Evolutionary conservation across 2,797 vertebrate species (phyloP).

Genomic region (Alouatta caraya): DNA sequence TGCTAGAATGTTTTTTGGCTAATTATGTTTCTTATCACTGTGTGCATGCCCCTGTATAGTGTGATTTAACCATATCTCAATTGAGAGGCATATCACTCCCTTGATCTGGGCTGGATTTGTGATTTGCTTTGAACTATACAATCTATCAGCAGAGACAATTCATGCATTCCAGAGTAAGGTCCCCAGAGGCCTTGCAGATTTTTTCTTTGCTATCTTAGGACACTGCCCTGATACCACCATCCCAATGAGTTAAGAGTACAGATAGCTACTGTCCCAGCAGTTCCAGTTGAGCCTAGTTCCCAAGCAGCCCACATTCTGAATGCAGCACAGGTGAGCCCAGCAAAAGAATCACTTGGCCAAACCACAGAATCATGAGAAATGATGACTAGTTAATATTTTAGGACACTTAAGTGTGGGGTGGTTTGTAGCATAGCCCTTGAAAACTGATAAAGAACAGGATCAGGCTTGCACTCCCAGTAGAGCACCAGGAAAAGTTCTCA

Average conservation of each 20-base stretch:
- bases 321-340: neutral
- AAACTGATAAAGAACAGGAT: neutral
- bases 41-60: too few relatives aligned
- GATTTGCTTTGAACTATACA: neutral
- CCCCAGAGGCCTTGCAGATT: neutral
- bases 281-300: neutral
- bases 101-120: neutral
- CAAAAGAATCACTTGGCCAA: neutral
- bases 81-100: neutral
- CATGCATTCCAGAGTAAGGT: neutral
- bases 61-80: neutral
- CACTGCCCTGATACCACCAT: neutral
- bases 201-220: neutral
- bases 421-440: neutral
- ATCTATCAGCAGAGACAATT: neutral
- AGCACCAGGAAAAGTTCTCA: neutral
- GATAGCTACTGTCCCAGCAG: accelerated
- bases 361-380: neutral
- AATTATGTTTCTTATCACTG: neutral
- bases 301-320: neutral
- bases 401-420: neutral
- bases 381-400: neutral
- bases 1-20: neutral
- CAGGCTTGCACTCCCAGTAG: neutral
- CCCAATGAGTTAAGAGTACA: neutral